phyloP scores from a whole-genome alignment of 1,140 invertebrate species.

The Lerema accius region DNA sequence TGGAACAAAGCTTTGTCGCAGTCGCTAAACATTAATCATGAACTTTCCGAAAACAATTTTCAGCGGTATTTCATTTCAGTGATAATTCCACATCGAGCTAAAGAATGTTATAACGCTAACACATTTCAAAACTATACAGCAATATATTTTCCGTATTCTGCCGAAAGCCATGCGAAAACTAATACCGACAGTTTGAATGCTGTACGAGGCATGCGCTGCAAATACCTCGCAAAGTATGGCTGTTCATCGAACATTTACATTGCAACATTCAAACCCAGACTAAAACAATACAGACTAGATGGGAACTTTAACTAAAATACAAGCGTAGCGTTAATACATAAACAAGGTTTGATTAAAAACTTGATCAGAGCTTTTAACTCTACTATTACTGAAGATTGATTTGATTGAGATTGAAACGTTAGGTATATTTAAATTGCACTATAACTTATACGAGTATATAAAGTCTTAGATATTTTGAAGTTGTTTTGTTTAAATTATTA shows the following conservation, averaged over 20 bases:
- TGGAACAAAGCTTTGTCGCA: too few species aligned
- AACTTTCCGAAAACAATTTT: neutral
- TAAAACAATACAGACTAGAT: conserved; percentile 63
- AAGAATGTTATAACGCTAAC: neutral
- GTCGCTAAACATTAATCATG: too few species aligned
- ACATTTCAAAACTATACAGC: neutral
- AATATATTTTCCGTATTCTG: neutral
- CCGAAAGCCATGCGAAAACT: conserved; percentile 33
- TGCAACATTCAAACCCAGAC: conserved; percentile 60
- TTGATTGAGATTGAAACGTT: too few species aligned
- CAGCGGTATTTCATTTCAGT: neutral
- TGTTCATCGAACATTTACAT: conserved; percentile 57
- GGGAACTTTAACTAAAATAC: conserved; percentile 50
- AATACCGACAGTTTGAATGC: conserved; percentile 36
- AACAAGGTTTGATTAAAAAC: conserved; percentile 54
- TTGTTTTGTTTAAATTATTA: too few species aligned
- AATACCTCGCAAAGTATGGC: neutral
- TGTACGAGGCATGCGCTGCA: neutral
- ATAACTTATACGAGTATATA: too few species aligned
- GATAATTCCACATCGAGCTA: neutral
- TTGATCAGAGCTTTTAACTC: too few species aligned
- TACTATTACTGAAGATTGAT: too few species aligned
- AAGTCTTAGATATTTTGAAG: too few species aligned
- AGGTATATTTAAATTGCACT: too few species aligned
- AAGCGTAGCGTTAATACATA: conserved; percentile 39